Evolutionary conservation across 92 coral and sea anemone species (phyloP).

Genomic region (Montipora capitata): DNA sequence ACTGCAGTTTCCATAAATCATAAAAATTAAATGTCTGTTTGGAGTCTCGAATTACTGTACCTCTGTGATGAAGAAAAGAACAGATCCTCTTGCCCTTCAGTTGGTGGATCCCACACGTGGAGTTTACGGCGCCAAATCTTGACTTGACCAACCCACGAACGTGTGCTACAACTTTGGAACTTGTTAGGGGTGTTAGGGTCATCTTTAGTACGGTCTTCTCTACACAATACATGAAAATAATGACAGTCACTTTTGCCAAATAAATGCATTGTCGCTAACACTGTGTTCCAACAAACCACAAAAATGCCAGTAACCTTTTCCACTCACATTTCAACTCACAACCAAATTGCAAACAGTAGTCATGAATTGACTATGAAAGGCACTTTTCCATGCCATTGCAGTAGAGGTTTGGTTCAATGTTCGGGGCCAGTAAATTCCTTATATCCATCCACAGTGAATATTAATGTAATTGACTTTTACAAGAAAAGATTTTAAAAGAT

Average conservation of each 20-base stretch:
- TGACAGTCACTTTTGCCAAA: background rate
- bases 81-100: conserved; percentile 78
- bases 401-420: too few species aligned
- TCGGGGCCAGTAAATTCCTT: too few species aligned
- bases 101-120: conserved; percentile 90
- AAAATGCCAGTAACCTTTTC: too few species aligned
- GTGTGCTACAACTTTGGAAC: conserved; percentile 95
- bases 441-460: too few species aligned
- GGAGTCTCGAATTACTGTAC: conserved; percentile 22
- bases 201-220: conserved; percentile 69
- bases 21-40: too few species aligned
- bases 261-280: background rate
- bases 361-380: too few species aligned
- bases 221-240: background rate
- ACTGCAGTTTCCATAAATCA: too few species aligned
- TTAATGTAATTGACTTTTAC: too few species aligned
- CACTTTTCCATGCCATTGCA: too few species aligned
- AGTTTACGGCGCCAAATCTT: conserved; percentile 93
- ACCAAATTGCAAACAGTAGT: too few species aligned
- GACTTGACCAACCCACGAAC: conserved; percentile 98
- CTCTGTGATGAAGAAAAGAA: conserved; percentile 83
- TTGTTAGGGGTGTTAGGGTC: conserved; percentile 97
- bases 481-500: too few species aligned
- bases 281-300: background rate
- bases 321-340: too few species aligned